Conservation (phyloP, 2,797 vertebrate genomes). For the Phrynocephalus vlangalii region DNA sequence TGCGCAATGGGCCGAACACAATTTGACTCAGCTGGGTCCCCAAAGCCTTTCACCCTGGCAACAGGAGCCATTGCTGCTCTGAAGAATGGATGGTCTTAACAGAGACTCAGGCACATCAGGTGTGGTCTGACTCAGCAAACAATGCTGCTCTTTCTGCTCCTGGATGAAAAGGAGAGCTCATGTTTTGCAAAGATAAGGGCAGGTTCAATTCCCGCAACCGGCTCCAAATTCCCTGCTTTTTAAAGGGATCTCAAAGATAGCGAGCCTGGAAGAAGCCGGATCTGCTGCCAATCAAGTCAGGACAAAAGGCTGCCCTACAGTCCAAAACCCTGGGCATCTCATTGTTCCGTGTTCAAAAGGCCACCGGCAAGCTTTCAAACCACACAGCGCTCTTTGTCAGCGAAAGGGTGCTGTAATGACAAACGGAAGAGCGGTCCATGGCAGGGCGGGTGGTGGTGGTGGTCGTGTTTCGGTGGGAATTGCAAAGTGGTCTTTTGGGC, state of each 20-base stretch:
- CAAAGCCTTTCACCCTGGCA: background rate
- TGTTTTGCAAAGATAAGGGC: conserved; percentile 19
- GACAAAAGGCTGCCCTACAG: background rate
- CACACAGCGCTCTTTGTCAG: background rate
- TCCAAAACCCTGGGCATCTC: background rate
- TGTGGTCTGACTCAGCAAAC: background rate
- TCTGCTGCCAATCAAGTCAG: background rate
- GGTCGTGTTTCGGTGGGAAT: too few relatives aligned
- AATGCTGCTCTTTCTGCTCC: background rate
- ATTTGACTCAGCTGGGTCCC: too few relatives aligned
- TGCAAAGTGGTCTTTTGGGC: background rate
- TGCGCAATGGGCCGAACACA: too few relatives aligned
- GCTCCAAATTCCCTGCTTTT: background rate
- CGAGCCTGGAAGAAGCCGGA: background rate
- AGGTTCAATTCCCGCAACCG: background rate
- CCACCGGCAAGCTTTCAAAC: background rate
- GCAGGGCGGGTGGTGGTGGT: accelerated
- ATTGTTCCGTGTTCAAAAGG: background rate
- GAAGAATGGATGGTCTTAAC: background rate
- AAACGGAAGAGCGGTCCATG: background rate
- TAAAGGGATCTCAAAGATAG: conserved; percentile 2
- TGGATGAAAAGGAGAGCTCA: background rate
- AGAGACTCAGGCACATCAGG: background rate
- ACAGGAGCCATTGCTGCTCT: background rate
- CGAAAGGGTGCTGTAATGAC: background rate